Conservation (phyloP, 2,888 invertebrate species). For the Spodoptera littoralis region DNA sequence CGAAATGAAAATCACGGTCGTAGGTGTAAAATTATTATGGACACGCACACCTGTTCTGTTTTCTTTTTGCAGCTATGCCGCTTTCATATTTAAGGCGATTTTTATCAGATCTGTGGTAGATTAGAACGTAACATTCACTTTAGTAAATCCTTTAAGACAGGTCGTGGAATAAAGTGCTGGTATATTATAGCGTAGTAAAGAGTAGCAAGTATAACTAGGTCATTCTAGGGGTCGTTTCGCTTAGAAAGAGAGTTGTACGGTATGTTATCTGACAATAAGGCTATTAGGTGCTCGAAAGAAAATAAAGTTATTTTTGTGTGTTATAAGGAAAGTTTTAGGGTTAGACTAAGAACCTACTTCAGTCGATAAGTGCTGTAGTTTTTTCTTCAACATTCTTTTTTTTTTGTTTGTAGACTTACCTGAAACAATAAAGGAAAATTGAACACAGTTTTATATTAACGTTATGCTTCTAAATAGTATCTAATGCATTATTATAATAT, state of each 20-base stretch:
- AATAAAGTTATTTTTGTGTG: slow-evolving; percentile 21
- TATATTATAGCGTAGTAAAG: slow-evolving; percentile 12
- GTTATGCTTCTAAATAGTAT: too few species aligned
- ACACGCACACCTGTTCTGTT: slow-evolving; percentile 42
- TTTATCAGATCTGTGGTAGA: slow-evolving; percentile 27
- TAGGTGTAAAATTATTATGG: slow-evolving; percentile 48
- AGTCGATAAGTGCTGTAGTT: too few species aligned
- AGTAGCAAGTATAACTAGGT: slow-evolving; percentile 31
- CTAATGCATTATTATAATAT: too few species aligned
- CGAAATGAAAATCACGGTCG: slow-evolving; percentile 48
- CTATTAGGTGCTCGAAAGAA: slow-evolving; percentile 31
- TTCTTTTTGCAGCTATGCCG: neutral
- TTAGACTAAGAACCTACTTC: too few species aligned
- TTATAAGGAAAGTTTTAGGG: slow-evolving; percentile 21
- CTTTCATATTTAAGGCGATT: neutral
- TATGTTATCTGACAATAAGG: slow-evolving; percentile 17
- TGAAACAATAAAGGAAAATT: too few species aligned
- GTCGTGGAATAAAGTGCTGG: slow-evolving; percentile 23
- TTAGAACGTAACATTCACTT: slow-evolving; percentile 35
- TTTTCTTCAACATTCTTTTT: too few species aligned
- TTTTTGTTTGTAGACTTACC: too few species aligned
- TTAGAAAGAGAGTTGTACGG: slow-evolving; percentile 16
- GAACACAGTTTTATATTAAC: too few species aligned
- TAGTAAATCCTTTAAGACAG: slow-evolving; percentile 35
- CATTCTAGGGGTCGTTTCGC: slow-evolving; percentile 12